phyloP scores from a whole-genome alignment of 1,140 invertebrate genomes.

The Macrocentrus cingulum region DNA sequence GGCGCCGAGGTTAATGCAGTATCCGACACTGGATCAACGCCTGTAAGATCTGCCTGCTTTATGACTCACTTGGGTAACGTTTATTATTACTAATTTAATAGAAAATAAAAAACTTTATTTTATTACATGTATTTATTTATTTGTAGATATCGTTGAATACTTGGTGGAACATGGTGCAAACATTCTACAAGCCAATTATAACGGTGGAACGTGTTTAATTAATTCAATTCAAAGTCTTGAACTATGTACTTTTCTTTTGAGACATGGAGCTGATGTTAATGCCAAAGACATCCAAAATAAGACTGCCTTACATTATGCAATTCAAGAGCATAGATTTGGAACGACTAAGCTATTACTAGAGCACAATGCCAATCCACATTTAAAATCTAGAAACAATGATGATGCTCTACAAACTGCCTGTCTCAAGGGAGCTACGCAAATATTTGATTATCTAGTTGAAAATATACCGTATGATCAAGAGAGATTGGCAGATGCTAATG shows the following conservation, averaged over 20 bases:
- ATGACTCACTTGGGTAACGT: constrained; percentile 81
- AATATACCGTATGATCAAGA: constrained; percentile 64
- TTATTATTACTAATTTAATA: too few relatives aligned
- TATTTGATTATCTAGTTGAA: constrained; percentile 73
- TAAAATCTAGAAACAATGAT: constrained; percentile 80
- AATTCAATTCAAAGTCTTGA: constrained; percentile 87
- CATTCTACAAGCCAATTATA: constrained; percentile 83
- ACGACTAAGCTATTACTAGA: constrained; percentile 81
- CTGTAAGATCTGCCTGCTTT: constrained; percentile 87
- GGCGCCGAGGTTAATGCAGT: constrained; percentile 82
- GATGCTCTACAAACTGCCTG: constrained; percentile 90
- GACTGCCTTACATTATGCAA: constrained; percentile 91
- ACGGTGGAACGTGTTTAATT: constrained; percentile 91
- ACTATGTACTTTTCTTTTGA: constrained; percentile 79
- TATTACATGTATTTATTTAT: not conserved
- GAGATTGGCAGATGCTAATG: constrained; percentile 78
- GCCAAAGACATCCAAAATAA: constrained; percentile 88
- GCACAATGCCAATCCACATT: constrained; percentile 76
- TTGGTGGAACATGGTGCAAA: constrained; percentile 84
- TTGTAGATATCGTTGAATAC: constrained; percentile 64
- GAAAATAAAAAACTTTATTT: not conserved
- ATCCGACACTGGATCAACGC: constrained; percentile 87
- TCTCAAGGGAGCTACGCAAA: constrained; percentile 80
- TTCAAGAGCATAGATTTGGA: constrained; percentile 84
- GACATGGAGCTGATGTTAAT: constrained; percentile 79